These are phyloP conservation scores for Probosciger aterrimus DNA, from an alignment of 2,113 vertebrate species.

Conservation along the genomic window DNA sequence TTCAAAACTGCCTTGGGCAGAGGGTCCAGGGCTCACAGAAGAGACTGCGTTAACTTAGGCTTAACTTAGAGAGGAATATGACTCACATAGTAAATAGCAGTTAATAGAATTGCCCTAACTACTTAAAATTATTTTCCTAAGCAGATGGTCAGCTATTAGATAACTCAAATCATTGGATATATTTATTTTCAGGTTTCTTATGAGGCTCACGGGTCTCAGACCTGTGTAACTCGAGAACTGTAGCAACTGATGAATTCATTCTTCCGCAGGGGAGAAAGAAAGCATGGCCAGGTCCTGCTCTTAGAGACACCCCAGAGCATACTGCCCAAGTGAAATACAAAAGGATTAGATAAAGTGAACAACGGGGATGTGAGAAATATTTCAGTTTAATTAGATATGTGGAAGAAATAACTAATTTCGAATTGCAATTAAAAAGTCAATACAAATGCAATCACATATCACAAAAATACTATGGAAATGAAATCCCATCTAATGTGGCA, in stretches of 20 bases:
- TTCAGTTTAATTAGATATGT: not conserved
- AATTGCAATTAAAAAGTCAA: not conserved
- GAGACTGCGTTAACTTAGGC: not conserved
- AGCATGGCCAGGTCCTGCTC: not conserved
- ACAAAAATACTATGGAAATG: not conserved
- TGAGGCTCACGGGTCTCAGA: not conserved
- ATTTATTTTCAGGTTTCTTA: slow-evolving; percentile 38
- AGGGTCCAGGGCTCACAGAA: not conserved
- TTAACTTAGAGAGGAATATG: slow-evolving; percentile 26
- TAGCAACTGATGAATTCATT: not conserved
- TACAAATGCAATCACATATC: not conserved
- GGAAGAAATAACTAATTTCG: not conserved
- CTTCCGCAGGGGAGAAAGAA: not conserved
- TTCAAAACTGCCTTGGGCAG: not conserved
- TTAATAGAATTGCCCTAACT: slow-evolving; percentile 35
- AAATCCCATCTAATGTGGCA: not conserved
- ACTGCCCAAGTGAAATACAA: not conserved
- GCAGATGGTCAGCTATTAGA: slow-evolving; percentile 54
- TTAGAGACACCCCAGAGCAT: not conserved
- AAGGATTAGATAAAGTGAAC: not conserved
- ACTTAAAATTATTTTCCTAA: slow-evolving; percentile 46
- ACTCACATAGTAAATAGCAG: slow-evolving; percentile 42
- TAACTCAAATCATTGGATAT: not conserved
- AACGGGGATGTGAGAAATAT: not conserved
- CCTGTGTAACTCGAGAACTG: not conserved